These are phyloP conservation scores for Acanthosepion esculentum DNA, from an alignment of 2,888 invertebrate genomes.

Conservation along the genomic window DNA sequence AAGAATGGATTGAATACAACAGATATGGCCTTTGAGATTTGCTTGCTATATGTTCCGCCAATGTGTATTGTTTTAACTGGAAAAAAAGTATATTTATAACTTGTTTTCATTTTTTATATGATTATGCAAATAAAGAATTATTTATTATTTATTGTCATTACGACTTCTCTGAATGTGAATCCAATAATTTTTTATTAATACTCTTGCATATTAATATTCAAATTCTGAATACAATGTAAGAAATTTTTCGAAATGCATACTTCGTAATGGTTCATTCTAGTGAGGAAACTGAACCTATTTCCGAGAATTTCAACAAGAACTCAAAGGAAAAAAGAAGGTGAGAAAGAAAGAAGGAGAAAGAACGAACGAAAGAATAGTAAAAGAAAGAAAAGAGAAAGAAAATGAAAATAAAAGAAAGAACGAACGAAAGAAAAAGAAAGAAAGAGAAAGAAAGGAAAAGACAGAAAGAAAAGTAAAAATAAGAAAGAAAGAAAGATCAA, in stretches of 20 bases:
- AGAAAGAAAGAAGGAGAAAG: not conserved
- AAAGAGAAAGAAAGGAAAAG: not conserved
- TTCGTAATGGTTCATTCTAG: not conserved
- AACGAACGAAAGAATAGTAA: not conserved
- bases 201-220: not conserved
- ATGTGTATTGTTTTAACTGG: no score
- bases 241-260: not conserved
- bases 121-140: no score
- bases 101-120: no score
- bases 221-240: not conserved
- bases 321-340: not conserved
- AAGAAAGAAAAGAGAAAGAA: not conserved
- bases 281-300: not conserved
- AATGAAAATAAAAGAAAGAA: not conserved
- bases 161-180: no score
- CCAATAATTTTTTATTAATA: no score
- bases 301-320: not conserved
- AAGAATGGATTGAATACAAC: no score
- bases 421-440: no score
- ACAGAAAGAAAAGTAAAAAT: not conserved
- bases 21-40: no score
- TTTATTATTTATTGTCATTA: no score
- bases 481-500: not conserved
- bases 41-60: no score
- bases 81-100: no score